Conservation (phyloP, 2,113 vertebrate species). For the Bothrops jararaca region DNA sequence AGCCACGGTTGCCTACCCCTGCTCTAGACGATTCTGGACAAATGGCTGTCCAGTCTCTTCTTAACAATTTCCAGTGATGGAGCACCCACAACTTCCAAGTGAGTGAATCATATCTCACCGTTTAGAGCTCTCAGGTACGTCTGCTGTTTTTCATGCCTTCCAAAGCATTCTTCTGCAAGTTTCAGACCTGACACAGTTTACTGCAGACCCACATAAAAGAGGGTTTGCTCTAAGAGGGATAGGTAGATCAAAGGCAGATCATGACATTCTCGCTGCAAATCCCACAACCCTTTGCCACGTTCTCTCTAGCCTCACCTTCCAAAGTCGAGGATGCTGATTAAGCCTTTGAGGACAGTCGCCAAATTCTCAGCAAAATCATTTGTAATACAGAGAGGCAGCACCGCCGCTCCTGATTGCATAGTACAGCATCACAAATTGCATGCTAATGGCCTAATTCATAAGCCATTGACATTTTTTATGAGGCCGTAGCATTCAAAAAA, state of each 20-base stretch:
- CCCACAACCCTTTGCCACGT: not conserved
- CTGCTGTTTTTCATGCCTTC: constrained; percentile 59
- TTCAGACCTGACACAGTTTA: not conserved
- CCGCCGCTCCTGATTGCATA: constrained; percentile 64
- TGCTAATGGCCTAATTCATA: constrained; percentile 80
- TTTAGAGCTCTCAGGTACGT: constrained; percentile 68
- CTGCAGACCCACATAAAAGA: not conserved
- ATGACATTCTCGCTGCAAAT: not conserved
- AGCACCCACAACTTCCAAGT: constrained; percentile 14
- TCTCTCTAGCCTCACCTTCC: not conserved
- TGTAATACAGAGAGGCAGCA: constrained; percentile 56
- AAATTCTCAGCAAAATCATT: constrained; percentile 63
- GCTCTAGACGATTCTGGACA: too few relatives aligned
- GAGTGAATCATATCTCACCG: constrained; percentile 62
- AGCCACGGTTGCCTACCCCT: too few relatives aligned
- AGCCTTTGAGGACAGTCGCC: constrained; percentile 34
- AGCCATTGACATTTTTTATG: constrained; percentile 80
- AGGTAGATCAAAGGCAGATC: not conserved
- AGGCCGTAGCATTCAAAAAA: constrained; percentile 75
- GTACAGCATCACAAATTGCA: constrained; percentile 76
- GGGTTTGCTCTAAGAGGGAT: not conserved
- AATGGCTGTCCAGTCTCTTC: too few relatives aligned
- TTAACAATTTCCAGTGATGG: too few relatives aligned
- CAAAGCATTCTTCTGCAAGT: constrained; percentile 38
- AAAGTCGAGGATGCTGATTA: not conserved